Base-by-base conservation (phyloP, 2,888 invertebrate species). In the Thereva nobilitata region DNA sequence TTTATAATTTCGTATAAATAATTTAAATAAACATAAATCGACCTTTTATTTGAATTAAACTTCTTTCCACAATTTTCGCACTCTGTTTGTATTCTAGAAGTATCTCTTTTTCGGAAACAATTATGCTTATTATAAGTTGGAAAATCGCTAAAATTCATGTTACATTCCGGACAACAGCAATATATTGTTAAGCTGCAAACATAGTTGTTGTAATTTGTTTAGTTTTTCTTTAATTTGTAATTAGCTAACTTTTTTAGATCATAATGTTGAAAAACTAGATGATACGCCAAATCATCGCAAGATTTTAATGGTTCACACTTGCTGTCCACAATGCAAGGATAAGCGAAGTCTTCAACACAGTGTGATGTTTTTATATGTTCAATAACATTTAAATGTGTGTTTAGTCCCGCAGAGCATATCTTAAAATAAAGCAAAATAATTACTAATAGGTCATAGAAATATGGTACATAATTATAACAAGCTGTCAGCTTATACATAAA, bases 41-140 rank as follows among this genome's bases (percentile, higher is more conserved):
- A 77, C 79, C 79, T 77, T 69, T 78, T 79, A 72, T 78, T 76
- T 1, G 79, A 79, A 9, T 73, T 74, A 68, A 80, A 80, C 57
- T 74, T 72, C 41, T 74, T 56, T 4, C 72, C 71, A 47, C 79
- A 79, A 66, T 73, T 67, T 45, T 72, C 68, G n/a, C 79, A 79
- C 57, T 73, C 76, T 9, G 74, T 69, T 3, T 70, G 70, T 0
- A 72, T 68, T 2, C 78, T 76, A 4, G 73, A 71, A 12, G 72
- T 74, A 12, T 73, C 70, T 56, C 73, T 77, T 2, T 74, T 71
- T 44, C 72, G 73, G 41, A 76, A 77, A 38, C 79, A 79, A 0
- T 77, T 78, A 68, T 79, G 79, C 66, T 80, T 79, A 53, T 79
- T 79, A 34, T 75, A 78, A 4, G 75, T 74, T 34, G 73, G 9